phyloP scores from a whole-genome alignment of 2,113 vertebrate genomes.

The Amia ocellicauda region DNA sequence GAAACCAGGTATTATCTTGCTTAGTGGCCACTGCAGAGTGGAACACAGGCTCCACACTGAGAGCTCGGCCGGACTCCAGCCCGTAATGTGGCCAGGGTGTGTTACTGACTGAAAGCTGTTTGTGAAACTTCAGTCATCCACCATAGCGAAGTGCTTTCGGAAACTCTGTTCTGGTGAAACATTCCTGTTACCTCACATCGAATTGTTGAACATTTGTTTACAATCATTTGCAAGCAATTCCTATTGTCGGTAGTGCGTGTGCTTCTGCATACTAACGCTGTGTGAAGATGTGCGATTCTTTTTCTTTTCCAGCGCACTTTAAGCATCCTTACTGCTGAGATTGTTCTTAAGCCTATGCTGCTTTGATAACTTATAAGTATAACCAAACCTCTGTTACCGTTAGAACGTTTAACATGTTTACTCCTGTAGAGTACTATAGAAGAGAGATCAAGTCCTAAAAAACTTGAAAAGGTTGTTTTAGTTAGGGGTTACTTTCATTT shows the following conservation, averaged over 20 bases:
- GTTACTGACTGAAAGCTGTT: neutral
- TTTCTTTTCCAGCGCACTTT: no score
- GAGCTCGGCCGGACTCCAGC: neutral
- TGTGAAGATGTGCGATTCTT: neutral
- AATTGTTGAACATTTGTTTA: neutral
- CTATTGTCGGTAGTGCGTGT: neutral
- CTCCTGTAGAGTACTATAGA: neutral
- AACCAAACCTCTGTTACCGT: neutral
- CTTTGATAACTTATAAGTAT: neutral
- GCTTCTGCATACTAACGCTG: neutral
- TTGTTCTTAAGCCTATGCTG: neutral
- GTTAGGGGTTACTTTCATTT: no score
- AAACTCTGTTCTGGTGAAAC: neutral
- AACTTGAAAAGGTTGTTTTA: constrained; percentile 7
- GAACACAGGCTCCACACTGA: no score
- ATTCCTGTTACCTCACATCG: constrained; percentile 13
- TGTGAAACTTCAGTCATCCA: neutral
- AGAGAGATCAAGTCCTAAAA: neutral
- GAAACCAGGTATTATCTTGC: neutral
- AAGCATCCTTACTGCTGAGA: neutral
- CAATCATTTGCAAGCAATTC: neutral
- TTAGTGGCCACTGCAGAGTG: neutral
- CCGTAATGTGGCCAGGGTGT: neutral
- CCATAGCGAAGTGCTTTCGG: neutral
- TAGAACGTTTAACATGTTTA: neutral